Base-by-base conservation (phyloP, 2,888 invertebrate species). In the Tenthredo livida region DNA sequence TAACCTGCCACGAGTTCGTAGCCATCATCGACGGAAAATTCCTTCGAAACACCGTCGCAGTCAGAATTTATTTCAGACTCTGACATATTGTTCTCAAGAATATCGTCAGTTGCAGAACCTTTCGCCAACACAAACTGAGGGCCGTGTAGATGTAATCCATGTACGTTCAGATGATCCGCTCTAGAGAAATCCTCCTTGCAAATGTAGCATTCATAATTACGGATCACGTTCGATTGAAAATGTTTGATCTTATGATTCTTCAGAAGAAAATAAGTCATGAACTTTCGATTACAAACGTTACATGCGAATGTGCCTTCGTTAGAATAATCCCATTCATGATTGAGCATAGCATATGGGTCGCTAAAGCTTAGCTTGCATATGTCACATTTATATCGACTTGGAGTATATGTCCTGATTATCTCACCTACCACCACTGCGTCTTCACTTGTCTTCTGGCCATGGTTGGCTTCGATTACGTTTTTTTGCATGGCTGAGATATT, bases 271-370 rank as follows among this genome's bases (percentile, higher is more conserved):
- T 61, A 33, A 50, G 61, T 83, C 10, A 70, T 70, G 47, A 88
- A 89, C 83, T 78, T 86, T 40, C 88, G 82, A 2, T 84, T 85
- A 70, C 89, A 89, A n/a, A 86, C 7, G 5, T 88, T 73, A 40
- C 88, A 88, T 10, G 70, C 50, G 29, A 86, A 88, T 10, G 87
- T 70, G 4, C 90, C 90, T 6, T 86, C 75, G 9, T 86, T 73
- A 0, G 87, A 84, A 65, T 87, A 88, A 25, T 89, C 86, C 12
- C 77, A 84, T 50, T 86, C 70, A 54, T 91, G 90, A 1, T 73
- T 67, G 3, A 6, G 21, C 6, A 90, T 67, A 15, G 87, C 85
- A 17, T 29, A 58, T 6, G 70, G 6, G 2, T 70, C 86, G 0
- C 21, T 43, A 40, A 88, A 91, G 40, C 80, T 84, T 5, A 88